phyloP scores from a whole-genome alignment of 2,888 invertebrate species.

The Euspilapteryx auroguttella region DNA sequence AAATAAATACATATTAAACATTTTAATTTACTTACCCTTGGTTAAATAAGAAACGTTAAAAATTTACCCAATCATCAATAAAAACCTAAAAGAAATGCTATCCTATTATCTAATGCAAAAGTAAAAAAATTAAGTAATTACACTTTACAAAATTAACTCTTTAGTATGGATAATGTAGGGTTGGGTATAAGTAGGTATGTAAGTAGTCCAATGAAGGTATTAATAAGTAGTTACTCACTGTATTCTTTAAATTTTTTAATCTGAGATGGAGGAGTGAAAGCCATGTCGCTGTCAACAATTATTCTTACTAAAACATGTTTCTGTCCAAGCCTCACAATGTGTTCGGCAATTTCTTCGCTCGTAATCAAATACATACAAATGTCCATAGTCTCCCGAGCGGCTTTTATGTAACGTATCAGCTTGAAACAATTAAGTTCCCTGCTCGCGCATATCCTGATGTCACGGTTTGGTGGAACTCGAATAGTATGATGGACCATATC shows the following conservation, averaged over 20 bases:
- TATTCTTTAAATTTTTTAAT: slow-evolving; percentile 43
- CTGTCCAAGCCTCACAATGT: slow-evolving; percentile 45
- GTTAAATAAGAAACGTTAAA: background rate
- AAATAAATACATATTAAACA: slow-evolving; percentile 8
- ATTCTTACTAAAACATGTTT: slow-evolving; percentile 47
- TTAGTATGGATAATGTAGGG: too few relatives aligned
- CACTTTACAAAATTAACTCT: too few relatives aligned
- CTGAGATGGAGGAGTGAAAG: slow-evolving; percentile 46
- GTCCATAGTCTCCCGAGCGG: slow-evolving; percentile 47
- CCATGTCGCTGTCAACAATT: slow-evolving; percentile 51
- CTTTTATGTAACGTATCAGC: slow-evolving; percentile 46
- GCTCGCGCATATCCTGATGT: slow-evolving; percentile 38
- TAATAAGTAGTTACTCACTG: slow-evolving; percentile 25
- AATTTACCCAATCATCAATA: too few relatives aligned
- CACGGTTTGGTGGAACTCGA: slow-evolving; percentile 32
- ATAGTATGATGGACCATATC: slow-evolving; percentile 34
- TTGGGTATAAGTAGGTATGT: too few relatives aligned
- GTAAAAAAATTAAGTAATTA: too few relatives aligned
- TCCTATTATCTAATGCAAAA: too few relatives aligned
- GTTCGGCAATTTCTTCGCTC: slow-evolving; percentile 45
- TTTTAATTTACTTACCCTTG: slow-evolving; percentile 1
- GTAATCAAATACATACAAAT: slow-evolving; percentile 56
- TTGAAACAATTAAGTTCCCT: slow-evolving; percentile 48
- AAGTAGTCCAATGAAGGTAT: too few relatives aligned
- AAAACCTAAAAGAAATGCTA: too few relatives aligned